phyloP scores from a whole-genome alignment of 2,113 vertebrate genomes.

The Bagarius yarrelli region DNA sequence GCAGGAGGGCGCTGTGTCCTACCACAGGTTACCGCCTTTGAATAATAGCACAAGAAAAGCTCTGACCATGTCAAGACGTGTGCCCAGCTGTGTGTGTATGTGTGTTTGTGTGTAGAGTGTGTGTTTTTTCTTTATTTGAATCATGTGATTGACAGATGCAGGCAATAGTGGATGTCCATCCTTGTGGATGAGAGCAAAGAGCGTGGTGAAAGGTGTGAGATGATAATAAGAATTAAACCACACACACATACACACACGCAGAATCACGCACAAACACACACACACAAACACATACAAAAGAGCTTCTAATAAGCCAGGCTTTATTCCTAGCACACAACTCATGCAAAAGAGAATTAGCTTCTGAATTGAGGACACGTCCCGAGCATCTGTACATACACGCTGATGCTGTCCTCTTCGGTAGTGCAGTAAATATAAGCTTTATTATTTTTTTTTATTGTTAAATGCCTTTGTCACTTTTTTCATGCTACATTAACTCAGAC shows the following conservation, averaged over 20 bases:
- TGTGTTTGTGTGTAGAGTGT: constrained; percentile 7
- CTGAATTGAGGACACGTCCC: constrained; percentile 48
- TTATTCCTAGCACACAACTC: constrained; percentile 50
- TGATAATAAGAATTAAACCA: constrained; percentile 47
- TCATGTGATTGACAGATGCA: constrained; percentile 44
- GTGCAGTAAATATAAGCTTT: constrained; percentile 38
- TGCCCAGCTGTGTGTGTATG: constrained; percentile 22
- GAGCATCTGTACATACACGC: constrained; percentile 49
- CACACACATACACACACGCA: constrained; percentile 33
- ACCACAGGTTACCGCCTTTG: constrained; percentile 55
- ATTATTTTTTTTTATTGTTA: constrained; percentile 35
- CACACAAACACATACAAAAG: constrained; percentile 45
- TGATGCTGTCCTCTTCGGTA: constrained; percentile 35
- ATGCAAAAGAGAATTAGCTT: constrained; percentile 50
- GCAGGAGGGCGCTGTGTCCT: constrained; percentile 57
- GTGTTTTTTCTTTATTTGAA: constrained; percentile 24
- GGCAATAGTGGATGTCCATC: constrained; percentile 45
- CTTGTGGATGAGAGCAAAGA: constrained; percentile 40
- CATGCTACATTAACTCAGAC: constrained; percentile 34
- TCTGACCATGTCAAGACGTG: constrained; percentile 34
- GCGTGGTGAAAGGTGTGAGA: constrained; percentile 50
- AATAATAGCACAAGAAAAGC: constrained; percentile 43
- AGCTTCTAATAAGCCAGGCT: constrained; percentile 41
- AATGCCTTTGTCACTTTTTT: constrained; percentile 37
- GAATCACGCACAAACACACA: constrained; percentile 26